Evolutionary conservation across 2,888 invertebrate species (phyloP), one percentile per base, ranked within the genome.

Genomic region (Patella depressa): DNA sequence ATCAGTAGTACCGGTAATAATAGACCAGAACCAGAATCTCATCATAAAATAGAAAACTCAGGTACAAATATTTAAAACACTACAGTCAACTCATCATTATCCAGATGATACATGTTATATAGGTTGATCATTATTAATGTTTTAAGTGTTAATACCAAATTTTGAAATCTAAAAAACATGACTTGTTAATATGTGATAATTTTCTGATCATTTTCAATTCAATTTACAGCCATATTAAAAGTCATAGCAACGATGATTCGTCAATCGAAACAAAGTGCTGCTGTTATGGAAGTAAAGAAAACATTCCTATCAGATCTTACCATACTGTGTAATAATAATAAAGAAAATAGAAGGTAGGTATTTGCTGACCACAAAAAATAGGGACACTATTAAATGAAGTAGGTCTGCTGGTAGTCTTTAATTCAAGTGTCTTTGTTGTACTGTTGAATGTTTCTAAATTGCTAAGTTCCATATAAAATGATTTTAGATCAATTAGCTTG

Each of bases 261-360:
- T 14, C 98, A 99, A 93, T 98, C 98, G 19, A 98, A 98, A 91
- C 97, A 97, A 90, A 96, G 84, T 11, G 79, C 85, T 45, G 89
- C 88, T 73, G 87, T 91, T 7, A 79, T 88, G 80, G 89, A 89
- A 34, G 90, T 91, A 69, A 98, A 98, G 93, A 97, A 97, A 90
- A 93, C 97, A 75, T 99, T 99, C 92, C 94, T 99, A 9, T 97
- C 98, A 1, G 99, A 99, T 92, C 97, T 99, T 96, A 98, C 98
- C n/a, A 93, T 98, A 74, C 93, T 99, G 78, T 99, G 99, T 93
- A 97, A 97, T 90, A 98, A 98, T 91, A 98, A 98, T 92, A 94
- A 98, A 17, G 99, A 99, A 91, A 99, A 99, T 92, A 93, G 99
- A 74, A 94, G 98, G 87, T 92, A 78, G 77, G 80, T 75, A 17